Evolutionary conservation across 2,113 vertebrate genomes (phyloP).

Genomic region (Melanocharis versteri): DNA sequence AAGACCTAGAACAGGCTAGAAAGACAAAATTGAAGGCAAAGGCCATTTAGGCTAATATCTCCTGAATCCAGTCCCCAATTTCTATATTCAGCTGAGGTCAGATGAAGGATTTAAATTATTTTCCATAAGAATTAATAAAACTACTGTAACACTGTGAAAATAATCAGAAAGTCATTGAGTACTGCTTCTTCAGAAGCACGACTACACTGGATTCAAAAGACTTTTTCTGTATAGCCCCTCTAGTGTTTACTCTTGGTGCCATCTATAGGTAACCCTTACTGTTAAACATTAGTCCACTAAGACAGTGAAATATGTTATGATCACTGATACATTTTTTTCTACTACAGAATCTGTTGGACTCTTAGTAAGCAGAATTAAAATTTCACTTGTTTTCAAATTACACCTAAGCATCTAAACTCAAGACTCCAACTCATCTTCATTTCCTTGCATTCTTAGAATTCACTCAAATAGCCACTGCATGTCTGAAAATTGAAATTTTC

Average conservation of each 20-base stretch:
- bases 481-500: background rate
- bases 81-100: background rate
- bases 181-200: background rate
- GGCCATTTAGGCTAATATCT: background rate
- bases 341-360: background rate
- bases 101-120: background rate
- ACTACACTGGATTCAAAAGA: background rate
- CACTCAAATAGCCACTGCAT: background rate
- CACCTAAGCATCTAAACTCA: background rate
- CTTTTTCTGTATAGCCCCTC: background rate
- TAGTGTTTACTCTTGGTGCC: slow-evolving; percentile 25
- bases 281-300: background rate
- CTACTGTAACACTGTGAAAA: background rate
- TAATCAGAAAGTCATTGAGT: background rate
- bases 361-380: background rate
- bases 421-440: background rate
- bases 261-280: slow-evolving; percentile 12
- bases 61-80: background rate
- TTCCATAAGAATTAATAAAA: background rate
- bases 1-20: background rate
- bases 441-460: background rate
- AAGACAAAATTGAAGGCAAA: background rate
- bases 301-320: background rate
- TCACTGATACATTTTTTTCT: background rate
- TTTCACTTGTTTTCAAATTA: background rate